Evolutionary conservation across 23 tunicate species (phyloP), one percentile per base, ranked within the genome.

Genomic region (Oikopleura dioica): DNA sequence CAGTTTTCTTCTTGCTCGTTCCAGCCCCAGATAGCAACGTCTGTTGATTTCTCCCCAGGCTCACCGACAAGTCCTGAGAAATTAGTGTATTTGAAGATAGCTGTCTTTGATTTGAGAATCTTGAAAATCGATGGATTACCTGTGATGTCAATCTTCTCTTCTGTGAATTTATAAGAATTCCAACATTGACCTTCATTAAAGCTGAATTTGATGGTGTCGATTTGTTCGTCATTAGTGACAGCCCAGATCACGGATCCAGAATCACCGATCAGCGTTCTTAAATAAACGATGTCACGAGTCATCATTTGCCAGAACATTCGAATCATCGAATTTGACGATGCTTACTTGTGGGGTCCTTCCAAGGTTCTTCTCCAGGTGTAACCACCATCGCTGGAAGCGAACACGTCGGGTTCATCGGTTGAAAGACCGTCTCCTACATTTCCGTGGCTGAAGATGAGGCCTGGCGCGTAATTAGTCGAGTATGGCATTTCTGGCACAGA

Each of bases 1-100:
- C 97, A 92, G 5, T 76, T 78, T 58, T 82, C 87, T 26, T 82
- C 85, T 2, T 50, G 68, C 12, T 69, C 51, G 58, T 85, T 84
- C 88, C 88, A 92, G 2, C 97, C 97, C 97, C 97, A 92, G 32
- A 92, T 81, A 2, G 79, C 92, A 36, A 92, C 72, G 31, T 81
- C 85, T 26, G 97, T 81, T 16, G 87, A 35, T 69, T 80, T 82
- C 35, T 80, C 84, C 4, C 97, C 97, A 0, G 94, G 97, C 77
- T 92, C 94, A 1, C 82, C 82, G 33, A 63, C 26, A 23, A 63
- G 33, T n/a, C n/a, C n/a, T n/a, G n/a, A n/a, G n/a, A n/a, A n/a
- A n/a, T n/a, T n/a, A n/a, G n/a, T n/a, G n/a, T n/a, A n/a, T n/a
- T n/a, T n/a, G n/a, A n/a, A n/a, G n/a, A n/a, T n/a, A n/a, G n/a